These are phyloP conservation scores for Pavo muticus DNA, from an alignment of 2,113 vertebrate species.

Conservation along the genomic window DNA sequence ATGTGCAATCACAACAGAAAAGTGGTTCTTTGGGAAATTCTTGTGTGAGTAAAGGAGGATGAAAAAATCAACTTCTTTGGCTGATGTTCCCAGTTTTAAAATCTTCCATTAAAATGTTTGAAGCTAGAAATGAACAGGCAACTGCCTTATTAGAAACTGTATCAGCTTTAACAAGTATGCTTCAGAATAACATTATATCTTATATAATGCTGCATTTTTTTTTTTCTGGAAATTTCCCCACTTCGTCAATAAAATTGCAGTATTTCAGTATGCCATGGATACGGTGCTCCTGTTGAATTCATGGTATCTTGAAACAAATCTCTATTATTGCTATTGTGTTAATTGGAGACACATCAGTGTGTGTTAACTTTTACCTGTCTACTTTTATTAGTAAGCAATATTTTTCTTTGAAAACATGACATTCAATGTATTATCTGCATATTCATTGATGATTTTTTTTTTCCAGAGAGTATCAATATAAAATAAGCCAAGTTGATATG, in stretches of 20 bases:
- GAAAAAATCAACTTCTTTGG: background rate
- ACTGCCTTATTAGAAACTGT: background rate
- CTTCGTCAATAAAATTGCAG: background rate
- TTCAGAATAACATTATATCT: background rate
- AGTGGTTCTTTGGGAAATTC: background rate
- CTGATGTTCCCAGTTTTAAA: background rate
- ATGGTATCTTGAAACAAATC: background rate
- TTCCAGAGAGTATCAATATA: background rate
- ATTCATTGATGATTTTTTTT: background rate
- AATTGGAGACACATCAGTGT: background rate
- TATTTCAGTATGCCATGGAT: background rate
- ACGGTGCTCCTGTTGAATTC: background rate
- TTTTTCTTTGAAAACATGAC: background rate
- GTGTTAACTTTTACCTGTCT: background rate
- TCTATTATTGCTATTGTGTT: background rate
- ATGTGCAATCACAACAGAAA: background rate
- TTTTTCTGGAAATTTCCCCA: background rate
- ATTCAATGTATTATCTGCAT: background rate
- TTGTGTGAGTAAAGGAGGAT: background rate
- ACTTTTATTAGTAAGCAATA: background rate
- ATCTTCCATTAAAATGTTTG: background rate
- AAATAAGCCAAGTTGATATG: background rate
- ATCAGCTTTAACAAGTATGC: background rate
- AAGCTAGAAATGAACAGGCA: background rate
- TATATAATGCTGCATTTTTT: background rate